Evolutionary conservation across 2,888 invertebrate species (phyloP), one percentile per base, ranked within the genome.

Genomic region (Myopa testacea): DNA sequence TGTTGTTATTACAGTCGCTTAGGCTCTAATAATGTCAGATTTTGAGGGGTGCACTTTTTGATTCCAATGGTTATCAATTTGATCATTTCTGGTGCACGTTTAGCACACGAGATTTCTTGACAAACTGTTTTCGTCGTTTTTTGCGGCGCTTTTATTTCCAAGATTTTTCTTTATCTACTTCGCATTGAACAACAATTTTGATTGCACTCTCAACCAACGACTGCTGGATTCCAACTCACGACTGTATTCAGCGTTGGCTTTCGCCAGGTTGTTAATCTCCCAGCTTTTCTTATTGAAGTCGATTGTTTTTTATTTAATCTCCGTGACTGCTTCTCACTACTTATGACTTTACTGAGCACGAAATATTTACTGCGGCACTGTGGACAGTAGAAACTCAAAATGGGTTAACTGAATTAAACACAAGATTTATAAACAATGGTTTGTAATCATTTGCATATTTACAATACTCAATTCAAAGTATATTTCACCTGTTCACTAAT

Each of bases 1-100:
- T 62, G 68, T 62, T 73, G 45, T 65, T 73, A 52, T 16, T 78
- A 76, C 58, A 19, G 45, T 50, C 4, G 38, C 55, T 60, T 71
- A 38, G 60, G 45, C 45, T 45, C 6, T 45, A 45, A 6, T 45
- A 45, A 3, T 45, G 45, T 45, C 45, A 45, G 45, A 45, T 45
- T 45, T 10, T 45, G 45, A 45, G 45, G 45, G 26, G 26, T 26
- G 26, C 26, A 45, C 10, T 45, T 10, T 10, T 45, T n/a, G n/a
- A n/a, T n/a, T 45, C 45, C 6, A 45, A 45, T 10, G 0, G 45
- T 0, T 45, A 45, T 45, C 6, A 45, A 10, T 45, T 45, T 45
- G 6, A 45, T 45, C 10, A 45, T 45, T 45, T 10, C 45, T 45
- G 6, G 45, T 45, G 3, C 45, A 45, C 45, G 45, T 45, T 45